These are phyloP conservation scores for Lasioglossum leucozonium DNA, from an alignment of 2,888 invertebrate species.

Conservation along the genomic window DNA sequence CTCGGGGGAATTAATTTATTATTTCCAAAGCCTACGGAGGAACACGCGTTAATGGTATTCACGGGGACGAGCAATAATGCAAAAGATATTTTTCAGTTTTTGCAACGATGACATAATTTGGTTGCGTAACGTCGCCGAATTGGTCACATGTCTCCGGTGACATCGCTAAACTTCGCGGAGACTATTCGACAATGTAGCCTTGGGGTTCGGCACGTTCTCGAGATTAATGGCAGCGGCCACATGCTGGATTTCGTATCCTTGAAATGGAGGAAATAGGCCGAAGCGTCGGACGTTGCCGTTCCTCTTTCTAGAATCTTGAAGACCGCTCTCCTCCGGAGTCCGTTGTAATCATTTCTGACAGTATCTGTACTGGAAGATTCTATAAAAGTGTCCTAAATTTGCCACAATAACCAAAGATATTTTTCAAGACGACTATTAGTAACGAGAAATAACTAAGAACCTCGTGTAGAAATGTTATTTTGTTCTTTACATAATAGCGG, in stretches of 20 bases:
- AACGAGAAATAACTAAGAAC: too few species aligned
- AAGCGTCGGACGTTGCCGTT: not conserved
- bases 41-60: not conserved
- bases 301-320: not conserved
- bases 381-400: not conserved
- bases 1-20: not conserved
- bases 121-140: slow-evolving; percentile 25
- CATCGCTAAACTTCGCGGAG: not conserved
- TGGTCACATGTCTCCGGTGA: slow-evolving; percentile 6
- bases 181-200: not conserved
- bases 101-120: not conserved
- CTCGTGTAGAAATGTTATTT: too few species aligned
- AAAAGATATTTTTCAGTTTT: not conserved
- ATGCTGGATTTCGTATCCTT: not conserved
- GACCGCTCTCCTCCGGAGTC: not conserved
- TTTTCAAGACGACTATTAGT: too few species aligned
- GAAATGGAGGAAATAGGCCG: not conserved
- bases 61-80: too few species aligned
- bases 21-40: not conserved
- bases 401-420: too few species aligned
- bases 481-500: too few species aligned
- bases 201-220: slow-evolving; percentile 25
- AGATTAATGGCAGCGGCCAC: slow-evolving; percentile 14
- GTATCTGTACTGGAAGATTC: not conserved
- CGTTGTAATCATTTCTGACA: not conserved